Base-by-base conservation (phyloP, 2,888 invertebrate species). In the Drosophila siamana region DNA sequence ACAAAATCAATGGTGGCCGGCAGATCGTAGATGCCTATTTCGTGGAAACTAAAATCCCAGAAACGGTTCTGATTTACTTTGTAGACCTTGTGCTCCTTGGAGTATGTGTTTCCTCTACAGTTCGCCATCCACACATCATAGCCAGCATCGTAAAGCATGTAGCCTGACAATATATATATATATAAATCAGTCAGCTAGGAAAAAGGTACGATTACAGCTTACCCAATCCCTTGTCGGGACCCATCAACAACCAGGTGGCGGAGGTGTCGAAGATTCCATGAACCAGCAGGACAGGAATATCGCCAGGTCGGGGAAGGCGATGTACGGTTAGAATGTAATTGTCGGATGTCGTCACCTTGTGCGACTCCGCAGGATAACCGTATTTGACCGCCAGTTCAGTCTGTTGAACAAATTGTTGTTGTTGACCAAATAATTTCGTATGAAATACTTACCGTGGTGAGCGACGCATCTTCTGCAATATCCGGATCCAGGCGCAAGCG, bases 1-100 rank as follows among this genome's bases (percentile, higher is more conserved):
- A 95, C 93, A 82, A 95, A 94, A 89, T 98, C 95, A 47, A 98
- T 95, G 93, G 95, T 95, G 0, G 96, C 94, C 0, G 98, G 97
- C 30, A 98, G 83, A 91, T 98, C 98, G 74, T 94, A 94, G 15
- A 92, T 73, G 0, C 95, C 96, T 93, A 95, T 94, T 90, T 96
- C 95, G 82, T 96, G 94, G 92, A 94, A 96, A 62, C 95, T 95
- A 81, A 93, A 95, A 59, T 93, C 90, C 95, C 94, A 95, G 90
- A 94, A 95, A 15, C 91, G 90, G 0, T 71, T 60, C 0, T 92
- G 86, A 22, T 85, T 78, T 6, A 92, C 88, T 2, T 86, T 91
- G 2, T 90, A 16, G 24, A 5, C 9, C 0, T 36, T 83, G 75
- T 95, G 94, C 6, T 91, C 89, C 46, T 90, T 91, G 1, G 93